These are phyloP conservation scores for Tenrec ecaudatus DNA, from an alignment of 2,113 vertebrate species.

Conservation along the genomic window DNA sequence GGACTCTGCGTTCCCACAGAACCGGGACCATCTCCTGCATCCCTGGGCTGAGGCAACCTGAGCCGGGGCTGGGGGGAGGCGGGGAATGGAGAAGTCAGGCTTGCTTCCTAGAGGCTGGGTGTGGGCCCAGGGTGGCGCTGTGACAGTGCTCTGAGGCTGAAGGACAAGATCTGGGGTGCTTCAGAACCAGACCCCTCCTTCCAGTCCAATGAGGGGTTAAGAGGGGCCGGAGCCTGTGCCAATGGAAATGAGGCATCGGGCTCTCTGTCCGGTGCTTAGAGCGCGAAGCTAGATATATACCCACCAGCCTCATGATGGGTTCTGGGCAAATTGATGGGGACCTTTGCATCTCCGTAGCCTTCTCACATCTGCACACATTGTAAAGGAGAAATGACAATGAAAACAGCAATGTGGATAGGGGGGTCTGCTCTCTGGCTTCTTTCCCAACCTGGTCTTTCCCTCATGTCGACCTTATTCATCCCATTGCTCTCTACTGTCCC, in stretches of 20 bases:
- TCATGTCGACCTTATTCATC: background rate
- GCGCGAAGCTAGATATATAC: background rate
- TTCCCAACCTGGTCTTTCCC: background rate
- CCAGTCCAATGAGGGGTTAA: background rate
- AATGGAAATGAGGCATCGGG: conserved; percentile 19
- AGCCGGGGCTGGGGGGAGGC: background rate
- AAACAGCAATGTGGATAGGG: background rate
- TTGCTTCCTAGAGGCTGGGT: conserved; percentile 59
- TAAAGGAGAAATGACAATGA: conserved; percentile 12
- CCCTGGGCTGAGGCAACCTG: background rate
- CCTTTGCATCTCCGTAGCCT: background rate
- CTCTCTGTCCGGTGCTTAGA: background rate
- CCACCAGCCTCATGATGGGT: background rate
- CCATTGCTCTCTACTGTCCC: background rate
- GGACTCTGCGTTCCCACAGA: background rate
- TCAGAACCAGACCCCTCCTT: background rate
- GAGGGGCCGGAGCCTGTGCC: background rate
- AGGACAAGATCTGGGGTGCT: conserved; percentile 54
- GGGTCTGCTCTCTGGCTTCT: background rate
- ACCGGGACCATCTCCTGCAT: background rate
- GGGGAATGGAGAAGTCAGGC: background rate
- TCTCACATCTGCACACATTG: background rate
- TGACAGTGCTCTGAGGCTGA: conserved; percentile 50
- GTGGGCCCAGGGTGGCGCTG: conserved; percentile 57
- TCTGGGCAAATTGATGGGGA: background rate